Base-by-base conservation (phyloP, 2,113 vertebrate species). In the Amblyornis subalaris region DNA sequence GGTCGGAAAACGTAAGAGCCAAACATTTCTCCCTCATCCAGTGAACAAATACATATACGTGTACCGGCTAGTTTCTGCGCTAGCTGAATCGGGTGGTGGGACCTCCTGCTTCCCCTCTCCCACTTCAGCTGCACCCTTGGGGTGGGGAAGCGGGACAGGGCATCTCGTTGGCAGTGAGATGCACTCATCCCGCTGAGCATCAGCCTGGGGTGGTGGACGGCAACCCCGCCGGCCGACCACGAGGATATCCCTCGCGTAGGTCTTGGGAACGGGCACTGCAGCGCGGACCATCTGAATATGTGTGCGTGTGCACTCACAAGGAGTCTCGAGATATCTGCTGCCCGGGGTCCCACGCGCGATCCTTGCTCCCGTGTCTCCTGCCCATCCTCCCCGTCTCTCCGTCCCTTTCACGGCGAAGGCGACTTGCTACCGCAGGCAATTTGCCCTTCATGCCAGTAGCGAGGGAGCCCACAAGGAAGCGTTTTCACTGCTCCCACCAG, bases 401-500 rank as follows among this genome's bases (percentile, higher is more conserved):
- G 35, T 54, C n/a, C n/a, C 12, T 57, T 89, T 35, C 50, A 33
- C 6, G 23, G 18, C 2, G 7, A 33, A 61, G 51, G 42, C 5
- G 31, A 29, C 38, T 62, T 17, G n/a, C 19, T 79, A 6, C 28
- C 3, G 11, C 9, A 44, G 33, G 76, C 36, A 62, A 67, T 80
- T 85, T 88, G 18, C 36, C 48, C 75, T 60, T 88, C 79, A n/a
- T 70, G 51, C 22, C 5, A 9, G 40, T 15, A 47, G 57, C 20
- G 61, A 44, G 72, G 2, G 28, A 93, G 22, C 44, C 71, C 64
- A 84, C 85, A 85, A 77, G 73, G 85, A 77, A 73, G 23, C 6
- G 23, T 88, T 91, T 77, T 88, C 82, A 33, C 64, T 23, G 72
- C 66, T 90, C 35, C 65, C 80, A 53, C 26, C 48, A 26, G 58